Conservation (phyloP, 2,113 vertebrate genomes). For the Brachionichthys hirsutus region DNA sequence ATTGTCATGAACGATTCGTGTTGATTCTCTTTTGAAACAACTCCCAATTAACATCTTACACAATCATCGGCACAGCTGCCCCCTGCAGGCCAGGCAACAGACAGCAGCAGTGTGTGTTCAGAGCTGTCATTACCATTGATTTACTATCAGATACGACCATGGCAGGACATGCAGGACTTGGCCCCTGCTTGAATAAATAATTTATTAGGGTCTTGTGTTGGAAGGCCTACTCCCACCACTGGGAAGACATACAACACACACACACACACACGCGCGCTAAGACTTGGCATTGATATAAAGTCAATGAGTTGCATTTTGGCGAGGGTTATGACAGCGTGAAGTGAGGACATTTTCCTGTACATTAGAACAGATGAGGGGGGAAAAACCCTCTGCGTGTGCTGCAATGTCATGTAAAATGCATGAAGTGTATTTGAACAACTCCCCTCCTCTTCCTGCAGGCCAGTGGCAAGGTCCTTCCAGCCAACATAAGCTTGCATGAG, state of each 20-base stretch:
- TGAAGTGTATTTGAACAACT: conserved; percentile 53
- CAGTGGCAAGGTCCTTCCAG: conserved; percentile 51
- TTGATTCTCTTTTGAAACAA: background rate
- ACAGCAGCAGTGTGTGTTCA: conserved; percentile 25
- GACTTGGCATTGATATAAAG: conserved; percentile 29
- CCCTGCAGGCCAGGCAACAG: conserved; percentile 5
- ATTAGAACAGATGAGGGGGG: conserved; percentile 5
- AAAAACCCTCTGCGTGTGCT: conserved; percentile 8
- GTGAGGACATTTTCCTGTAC: conserved; percentile 14
- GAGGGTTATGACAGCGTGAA: conserved; percentile 3
- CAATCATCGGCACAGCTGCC: conserved; percentile 11
- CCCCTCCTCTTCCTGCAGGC: conserved; percentile 27
- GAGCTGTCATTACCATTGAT: conserved; percentile 59
- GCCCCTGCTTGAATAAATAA: conserved; percentile 64
- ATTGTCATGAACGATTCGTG: background rate
- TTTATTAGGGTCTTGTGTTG: conserved; percentile 44
- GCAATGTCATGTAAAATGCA: conserved; percentile 63
- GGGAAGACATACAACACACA: background rate
- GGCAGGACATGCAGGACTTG: conserved; percentile 34
- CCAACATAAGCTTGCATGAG: conserved; percentile 13
- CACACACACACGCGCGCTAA: conserved; percentile 1
- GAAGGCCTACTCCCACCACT: conserved; percentile 14
- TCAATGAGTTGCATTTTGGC: conserved; percentile 17
- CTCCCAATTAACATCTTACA: conserved; percentile 1
- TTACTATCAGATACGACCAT: conserved; percentile 52